Evolutionary conservation across 2,113 vertebrate species (phyloP).

Genomic region (Lepidothrix coronata): DNA sequence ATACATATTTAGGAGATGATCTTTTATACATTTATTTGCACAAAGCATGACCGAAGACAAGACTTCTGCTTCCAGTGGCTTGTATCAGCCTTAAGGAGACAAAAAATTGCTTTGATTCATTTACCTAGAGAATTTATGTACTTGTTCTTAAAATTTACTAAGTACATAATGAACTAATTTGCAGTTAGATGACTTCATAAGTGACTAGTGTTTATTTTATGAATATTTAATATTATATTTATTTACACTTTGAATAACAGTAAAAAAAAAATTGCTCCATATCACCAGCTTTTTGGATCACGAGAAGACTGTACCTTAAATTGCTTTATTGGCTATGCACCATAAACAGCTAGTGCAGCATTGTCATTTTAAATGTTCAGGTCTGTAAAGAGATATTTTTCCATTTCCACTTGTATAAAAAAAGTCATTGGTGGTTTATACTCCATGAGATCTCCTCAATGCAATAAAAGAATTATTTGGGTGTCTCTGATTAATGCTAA

Average conservation of each 20-base stretch:
- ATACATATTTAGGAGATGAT: not conserved
- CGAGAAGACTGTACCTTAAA: not conserved
- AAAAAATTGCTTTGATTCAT: not conserved
- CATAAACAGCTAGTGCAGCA: not conserved
- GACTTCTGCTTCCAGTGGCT: not conserved
- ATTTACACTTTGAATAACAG: not conserved
- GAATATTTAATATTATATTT: not conserved
- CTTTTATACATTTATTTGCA: conserved; percentile 1
- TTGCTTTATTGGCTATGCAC: not conserved
- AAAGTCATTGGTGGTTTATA: not conserved
- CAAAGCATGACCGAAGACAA: not conserved
- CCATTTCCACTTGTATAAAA: conserved; percentile 1
- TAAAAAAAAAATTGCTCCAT: not conserved
- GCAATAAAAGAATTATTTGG: not conserved
- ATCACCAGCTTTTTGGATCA: not conserved
- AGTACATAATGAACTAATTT: not conserved
- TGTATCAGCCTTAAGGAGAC: not conserved
- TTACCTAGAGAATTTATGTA: not conserved
- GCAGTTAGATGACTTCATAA: not conserved
- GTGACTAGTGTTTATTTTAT: not conserved
- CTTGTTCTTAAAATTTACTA: not conserved
- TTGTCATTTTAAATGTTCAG: not conserved
- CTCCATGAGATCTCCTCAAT: not conserved
- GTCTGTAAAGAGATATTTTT: not conserved
- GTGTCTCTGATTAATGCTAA: not conserved